These are phyloP conservation scores for Neodiprion fabricii DNA, from an alignment of 1,140 invertebrate genomes.

Conservation along the genomic window DNA sequence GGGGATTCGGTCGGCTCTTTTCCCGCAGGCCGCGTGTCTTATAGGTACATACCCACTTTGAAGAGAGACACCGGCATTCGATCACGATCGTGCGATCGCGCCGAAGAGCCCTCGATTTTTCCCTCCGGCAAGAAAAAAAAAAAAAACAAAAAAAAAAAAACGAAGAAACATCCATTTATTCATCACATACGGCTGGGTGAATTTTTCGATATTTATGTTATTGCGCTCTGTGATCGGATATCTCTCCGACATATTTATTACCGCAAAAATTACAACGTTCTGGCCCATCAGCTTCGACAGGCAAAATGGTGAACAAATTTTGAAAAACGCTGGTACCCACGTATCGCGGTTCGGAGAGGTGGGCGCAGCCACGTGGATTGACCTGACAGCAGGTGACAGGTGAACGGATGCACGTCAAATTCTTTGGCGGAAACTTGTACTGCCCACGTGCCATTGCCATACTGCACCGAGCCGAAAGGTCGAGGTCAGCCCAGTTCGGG, in stretches of 20 bases:
- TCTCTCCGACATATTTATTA: no score
- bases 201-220: no score
- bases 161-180: background rate
- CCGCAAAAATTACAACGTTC: background rate
- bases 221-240: no score
- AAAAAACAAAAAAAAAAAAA: background rate
- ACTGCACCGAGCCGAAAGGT: background rate
- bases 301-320: no score
- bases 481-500: background rate
- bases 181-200: no score
- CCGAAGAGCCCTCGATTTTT: background rate
- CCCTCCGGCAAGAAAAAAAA: background rate
- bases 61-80: background rate
- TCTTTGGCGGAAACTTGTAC: background rate
- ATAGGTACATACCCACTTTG: background rate
- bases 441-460: background rate
- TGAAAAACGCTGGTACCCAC: no score
- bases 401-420: background rate
- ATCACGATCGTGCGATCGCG: background rate
- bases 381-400: constrained; percentile 1
- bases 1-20: constrained; percentile 44
- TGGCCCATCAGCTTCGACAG: background rate
- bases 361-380: background rate
- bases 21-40: background rate
- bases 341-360: background rate